phyloP scores from a whole-genome alignment of 1,140 invertebrate genomes.

The Lerema accius region DNA sequence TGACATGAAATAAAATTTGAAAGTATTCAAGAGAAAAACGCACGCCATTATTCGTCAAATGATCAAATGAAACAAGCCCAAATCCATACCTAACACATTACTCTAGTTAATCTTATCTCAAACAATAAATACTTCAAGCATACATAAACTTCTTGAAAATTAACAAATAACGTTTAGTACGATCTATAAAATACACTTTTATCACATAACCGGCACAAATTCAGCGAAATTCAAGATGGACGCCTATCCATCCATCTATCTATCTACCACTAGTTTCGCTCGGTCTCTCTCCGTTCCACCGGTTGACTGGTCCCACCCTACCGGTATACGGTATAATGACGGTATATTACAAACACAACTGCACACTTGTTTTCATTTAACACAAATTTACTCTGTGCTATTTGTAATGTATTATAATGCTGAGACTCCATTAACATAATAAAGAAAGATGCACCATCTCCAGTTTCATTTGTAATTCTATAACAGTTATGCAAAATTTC shows the following conservation, averaged over 20 bases:
- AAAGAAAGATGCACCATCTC: too few relatives aligned
- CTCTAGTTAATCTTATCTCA: conserved; percentile 78
- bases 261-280: conserved; percentile 50
- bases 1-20: conserved; percentile 77
- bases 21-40: conserved; percentile 79
- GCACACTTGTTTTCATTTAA: too few relatives aligned
- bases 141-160: conserved; percentile 77
- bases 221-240: conserved; percentile 83
- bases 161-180: conserved; percentile 74
- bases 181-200: conserved; percentile 79
- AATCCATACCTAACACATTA: conserved; percentile 82
- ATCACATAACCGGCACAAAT: conserved; percentile 82
- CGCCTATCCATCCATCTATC: conserved; percentile 75
- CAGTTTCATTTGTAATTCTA: too few relatives aligned
- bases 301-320: conserved; percentile 10
- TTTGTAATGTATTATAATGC: too few relatives aligned
- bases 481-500: too few relatives aligned
- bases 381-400: too few relatives aligned
- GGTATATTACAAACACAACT: too few relatives aligned
- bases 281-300: conserved; percentile 43
- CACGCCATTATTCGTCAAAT: conserved; percentile 83
- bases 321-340: too few relatives aligned
- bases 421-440: too few relatives aligned
- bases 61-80: conserved; percentile 75
- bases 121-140: conserved; percentile 71